Conservation (phyloP, 1,140 invertebrate species). For the Rhizoglyphus robini region DNA sequence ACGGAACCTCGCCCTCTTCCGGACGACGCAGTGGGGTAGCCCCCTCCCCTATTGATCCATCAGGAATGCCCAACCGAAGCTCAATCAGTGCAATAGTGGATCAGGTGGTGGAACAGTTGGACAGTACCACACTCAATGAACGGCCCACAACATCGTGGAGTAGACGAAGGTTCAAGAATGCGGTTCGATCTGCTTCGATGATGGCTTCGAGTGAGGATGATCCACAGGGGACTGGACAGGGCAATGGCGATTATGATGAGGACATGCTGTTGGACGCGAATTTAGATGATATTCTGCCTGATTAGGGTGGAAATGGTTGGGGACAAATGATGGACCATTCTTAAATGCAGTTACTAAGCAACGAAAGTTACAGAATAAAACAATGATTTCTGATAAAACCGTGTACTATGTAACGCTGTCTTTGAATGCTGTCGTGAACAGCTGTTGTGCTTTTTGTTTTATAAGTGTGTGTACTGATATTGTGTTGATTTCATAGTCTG, state of each 20-base stretch:
- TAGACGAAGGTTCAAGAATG: not conserved
- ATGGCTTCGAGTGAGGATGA: not conserved
- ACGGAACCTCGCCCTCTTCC: not conserved
- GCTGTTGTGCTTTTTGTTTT: not conserved
- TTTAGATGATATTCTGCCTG: constrained; percentile 22
- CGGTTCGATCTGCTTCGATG: not conserved
- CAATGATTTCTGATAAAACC: no score
- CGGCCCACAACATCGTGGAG: constrained; percentile 22
- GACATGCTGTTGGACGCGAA: constrained; percentile 20
- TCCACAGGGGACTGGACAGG: not conserved
- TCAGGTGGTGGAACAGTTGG: constrained; percentile 6
- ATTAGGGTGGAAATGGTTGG: constrained; percentile 11
- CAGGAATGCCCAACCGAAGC: not conserved
- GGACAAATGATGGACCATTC: no score
- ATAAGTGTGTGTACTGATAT: not conserved
- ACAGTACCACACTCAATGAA: constrained; percentile 12
- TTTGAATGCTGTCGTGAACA: no score
- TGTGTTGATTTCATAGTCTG: no score
- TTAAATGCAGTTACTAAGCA: no score
- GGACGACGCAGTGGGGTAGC: not conserved
- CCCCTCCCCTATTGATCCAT: constrained; percentile 1
- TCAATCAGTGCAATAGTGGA: constrained; percentile 4
- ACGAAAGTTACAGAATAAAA: no score
- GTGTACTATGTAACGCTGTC: no score
- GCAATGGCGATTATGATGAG: constrained; percentile 13